phyloP scores from a whole-genome alignment of 2,888 invertebrate genomes.

The Xestia xanthographa region DNA sequence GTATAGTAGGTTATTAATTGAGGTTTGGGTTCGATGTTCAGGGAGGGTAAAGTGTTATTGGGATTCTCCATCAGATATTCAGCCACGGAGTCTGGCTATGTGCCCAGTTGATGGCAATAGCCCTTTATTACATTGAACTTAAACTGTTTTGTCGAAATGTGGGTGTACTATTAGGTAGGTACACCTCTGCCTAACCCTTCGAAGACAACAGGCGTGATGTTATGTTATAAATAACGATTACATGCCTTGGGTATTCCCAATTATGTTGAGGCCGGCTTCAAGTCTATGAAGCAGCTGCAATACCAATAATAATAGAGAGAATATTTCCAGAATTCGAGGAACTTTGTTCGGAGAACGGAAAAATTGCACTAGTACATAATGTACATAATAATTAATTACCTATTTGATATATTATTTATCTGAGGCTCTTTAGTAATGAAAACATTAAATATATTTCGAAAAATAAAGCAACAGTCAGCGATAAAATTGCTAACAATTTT shows the following conservation, averaged over 20 bases:
- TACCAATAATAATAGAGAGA: neutral
- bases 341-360: neutral
- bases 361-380: no score
- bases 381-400: no score
- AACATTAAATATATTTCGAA: no score
- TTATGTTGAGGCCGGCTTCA: neutral
- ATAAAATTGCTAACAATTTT: slow-evolving; percentile 1
- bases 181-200: neutral
- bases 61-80: neutral
- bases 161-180: neutral
- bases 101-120: neutral
- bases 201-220: neutral
- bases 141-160: neutral
- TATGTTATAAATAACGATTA: no score
- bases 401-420: no score
- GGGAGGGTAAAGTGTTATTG: neutral
- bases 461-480: no score
- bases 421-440: no score
- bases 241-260: neutral
- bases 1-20: neutral
- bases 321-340: neutral
- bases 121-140: no score
- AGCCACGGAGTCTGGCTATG: neutral
- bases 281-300: no score
- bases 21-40: neutral